A percentile compares a stretch with the other conserved stretches of the same genome.
These are phyloP conservation scores for Antigone vipio DNA, from an alignment of 2,113 vertebrate species.

Conservation along the genomic window DNA sequence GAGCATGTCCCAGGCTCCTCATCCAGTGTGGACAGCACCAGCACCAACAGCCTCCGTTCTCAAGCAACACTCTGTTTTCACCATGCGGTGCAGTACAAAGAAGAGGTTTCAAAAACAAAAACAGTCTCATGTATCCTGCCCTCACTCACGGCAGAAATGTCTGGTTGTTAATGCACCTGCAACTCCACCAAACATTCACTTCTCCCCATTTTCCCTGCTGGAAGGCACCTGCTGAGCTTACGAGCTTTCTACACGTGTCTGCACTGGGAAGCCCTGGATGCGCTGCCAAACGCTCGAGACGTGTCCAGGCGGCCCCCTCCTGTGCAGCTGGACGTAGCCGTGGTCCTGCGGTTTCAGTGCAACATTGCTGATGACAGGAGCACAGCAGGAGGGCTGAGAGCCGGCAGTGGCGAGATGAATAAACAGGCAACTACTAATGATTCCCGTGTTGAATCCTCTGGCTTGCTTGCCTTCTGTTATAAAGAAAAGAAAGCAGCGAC, in stretches of 20 bases:
- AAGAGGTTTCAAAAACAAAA: not conserved
- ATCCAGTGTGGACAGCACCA: accelerated
- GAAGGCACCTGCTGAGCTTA: not conserved
- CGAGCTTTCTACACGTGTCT: not conserved
- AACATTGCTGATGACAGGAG: not conserved
- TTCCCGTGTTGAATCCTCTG: not conserved
- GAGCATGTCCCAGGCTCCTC: not conserved
- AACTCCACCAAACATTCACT: not conserved
- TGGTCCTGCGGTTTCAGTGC: not conserved
- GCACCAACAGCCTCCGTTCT: accelerated
- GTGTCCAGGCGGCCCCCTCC: not conserved
- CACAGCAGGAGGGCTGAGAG: not conserved
- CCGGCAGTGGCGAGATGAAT: not conserved
- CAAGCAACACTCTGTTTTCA: not conserved
- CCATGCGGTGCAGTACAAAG: not conserved
- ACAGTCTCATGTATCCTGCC: not conserved
- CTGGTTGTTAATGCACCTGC: not conserved
- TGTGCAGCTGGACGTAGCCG: not conserved
- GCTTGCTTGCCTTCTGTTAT: not conserved
- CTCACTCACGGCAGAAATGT: not conserved
- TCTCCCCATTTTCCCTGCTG: not conserved
- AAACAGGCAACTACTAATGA: not conserved
- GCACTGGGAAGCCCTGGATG: not conserved
- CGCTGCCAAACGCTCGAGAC: accelerated
- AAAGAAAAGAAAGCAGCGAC: not conserved